Base-by-base conservation (phyloP, 2,888 invertebrate genomes). In the Psylliodes chrysocephalus region DNA sequence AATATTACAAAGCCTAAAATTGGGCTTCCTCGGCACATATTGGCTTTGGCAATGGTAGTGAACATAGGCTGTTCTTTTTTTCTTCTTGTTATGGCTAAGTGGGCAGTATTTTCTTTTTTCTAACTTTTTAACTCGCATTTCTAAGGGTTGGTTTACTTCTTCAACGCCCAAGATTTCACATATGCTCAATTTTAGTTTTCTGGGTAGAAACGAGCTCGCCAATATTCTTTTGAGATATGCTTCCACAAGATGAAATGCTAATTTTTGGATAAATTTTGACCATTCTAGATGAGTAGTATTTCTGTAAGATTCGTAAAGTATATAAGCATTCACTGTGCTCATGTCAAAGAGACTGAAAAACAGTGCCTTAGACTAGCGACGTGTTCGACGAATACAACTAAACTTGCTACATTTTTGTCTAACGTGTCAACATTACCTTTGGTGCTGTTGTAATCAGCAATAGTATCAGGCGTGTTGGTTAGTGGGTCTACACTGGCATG, bases 331-430 rank as follows among this genome's bases (percentile, higher is more conserved):
- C 3, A 55, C 54, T 15, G 15, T 51, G 51, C 30, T 53, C n/a
- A 63, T 59, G 47, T 63, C 44, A 42, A 56, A 51, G 18, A 56
- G 52, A 44, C 40, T 63, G 18, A 56, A 62, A 49, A 63, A 56
- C 14, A 63, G 22, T 51, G 56, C 51, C 44, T 49, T 51, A 30
- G 51, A 44, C 63, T 30, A 56, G 14, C 51, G 18, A 38, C 56
- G 35, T 7, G 52, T 57, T 52, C 47, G 2, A 38, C 52, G 47
- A 51, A 18, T 51, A 54, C 59, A 54, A 44, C 54, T 49, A 60
- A 49, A 60, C 57, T 59, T 59, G 25, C 46, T n/a, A n/a, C 52
- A 44, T 63, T 63, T 42, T 63, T 42, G 35, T 63, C 33, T 44
- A 57, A 33, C 33, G 59, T 46, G 28, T 63, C 47, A 33, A 54